Conservation (phyloP, 2,888 invertebrate species). For the Pteria penguin region DNA sequence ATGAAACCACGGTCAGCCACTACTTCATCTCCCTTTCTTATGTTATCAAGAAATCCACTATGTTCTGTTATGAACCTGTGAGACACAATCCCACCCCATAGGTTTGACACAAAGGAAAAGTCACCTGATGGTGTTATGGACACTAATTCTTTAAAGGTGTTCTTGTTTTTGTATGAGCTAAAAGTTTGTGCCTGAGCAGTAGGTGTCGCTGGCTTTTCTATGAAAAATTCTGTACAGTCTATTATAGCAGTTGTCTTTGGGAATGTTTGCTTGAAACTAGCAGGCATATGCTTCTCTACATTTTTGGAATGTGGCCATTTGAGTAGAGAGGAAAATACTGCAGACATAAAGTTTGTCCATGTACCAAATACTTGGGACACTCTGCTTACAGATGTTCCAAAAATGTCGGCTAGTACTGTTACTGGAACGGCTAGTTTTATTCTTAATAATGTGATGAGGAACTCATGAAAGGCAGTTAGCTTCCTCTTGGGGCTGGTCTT, state of each 20-base stretch:
- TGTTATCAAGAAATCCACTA: conserved; percentile 9
- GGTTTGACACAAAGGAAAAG: conserved; percentile 18
- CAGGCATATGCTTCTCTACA: conserved; percentile 10
- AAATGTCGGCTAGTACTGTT: conserved; percentile 20
- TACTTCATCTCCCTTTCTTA: conserved; percentile 11
- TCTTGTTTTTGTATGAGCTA: conserved; percentile 14
- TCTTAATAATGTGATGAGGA: conserved; percentile 18
- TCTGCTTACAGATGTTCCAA: conserved; percentile 19
- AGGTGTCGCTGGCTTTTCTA: conserved; percentile 1
- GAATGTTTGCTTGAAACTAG: background rate
- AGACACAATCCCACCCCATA: conserved; percentile 19
- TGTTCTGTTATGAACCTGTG: conserved; percentile 18
- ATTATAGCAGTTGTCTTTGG: conserved; percentile 27
- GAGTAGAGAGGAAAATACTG: conserved; percentile 16
- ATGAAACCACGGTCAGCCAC: conserved; percentile 15
- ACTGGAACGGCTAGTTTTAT: conserved; percentile 15
- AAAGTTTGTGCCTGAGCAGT: conserved; percentile 4
- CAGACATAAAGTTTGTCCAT: conserved; percentile 20
- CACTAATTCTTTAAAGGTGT: conserved; percentile 23
- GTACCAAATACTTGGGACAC: conserved; percentile 31
- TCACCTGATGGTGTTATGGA: conserved; percentile 22
- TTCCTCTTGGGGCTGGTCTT: conserved; percentile 15
- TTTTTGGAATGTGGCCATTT: conserved; percentile 12
- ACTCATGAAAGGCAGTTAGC: conserved; percentile 10
- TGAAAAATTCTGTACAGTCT: conserved; percentile 33